phyloP scores from a whole-genome alignment of 2,797 vertebrate species.

The Sebastes matsubarae region DNA sequence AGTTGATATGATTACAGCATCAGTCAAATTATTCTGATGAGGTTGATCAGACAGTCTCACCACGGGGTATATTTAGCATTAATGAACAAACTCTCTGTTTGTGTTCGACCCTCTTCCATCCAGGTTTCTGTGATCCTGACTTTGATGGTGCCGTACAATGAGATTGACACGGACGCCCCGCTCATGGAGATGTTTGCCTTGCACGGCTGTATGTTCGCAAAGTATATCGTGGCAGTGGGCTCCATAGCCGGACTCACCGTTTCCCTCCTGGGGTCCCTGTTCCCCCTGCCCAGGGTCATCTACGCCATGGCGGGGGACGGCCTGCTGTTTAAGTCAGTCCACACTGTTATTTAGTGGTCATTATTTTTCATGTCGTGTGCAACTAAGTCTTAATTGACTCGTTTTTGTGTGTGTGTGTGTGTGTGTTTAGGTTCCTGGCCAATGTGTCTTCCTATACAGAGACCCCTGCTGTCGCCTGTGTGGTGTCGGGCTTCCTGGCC shows the following conservation, averaged over 20 bases:
- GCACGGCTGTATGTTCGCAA: constrained; percentile 92
- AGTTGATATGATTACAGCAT: not conserved
- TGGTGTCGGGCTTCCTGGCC: constrained; percentile 94
- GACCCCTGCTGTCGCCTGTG: constrained; percentile 93
- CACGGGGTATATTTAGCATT: not conserved
- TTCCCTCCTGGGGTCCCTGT: constrained; percentile 94
- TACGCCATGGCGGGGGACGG: constrained; percentile 98
- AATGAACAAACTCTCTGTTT: not conserved
- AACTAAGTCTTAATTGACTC: not conserved
- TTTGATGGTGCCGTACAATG: constrained; percentile 93
- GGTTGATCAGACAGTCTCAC: not conserved
- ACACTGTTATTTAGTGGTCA: not conserved
- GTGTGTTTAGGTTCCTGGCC: constrained; percentile 88
- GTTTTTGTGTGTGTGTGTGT: constrained; percentile 21
- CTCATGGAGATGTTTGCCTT: constrained; percentile 98
- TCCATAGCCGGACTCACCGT: constrained; percentile 95
- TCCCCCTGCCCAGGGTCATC: constrained; percentile 96
- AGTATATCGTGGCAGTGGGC: constrained; percentile 94
- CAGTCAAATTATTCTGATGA: not conserved
- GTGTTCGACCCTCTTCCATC: constrained; percentile 1
- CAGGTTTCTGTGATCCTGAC: constrained; percentile 97
- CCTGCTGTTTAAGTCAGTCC: constrained; percentile 92
- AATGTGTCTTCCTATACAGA: constrained; percentile 94
- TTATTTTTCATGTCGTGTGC: not conserved
- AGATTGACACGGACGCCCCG: constrained; percentile 93